A percentile compares a stretch with the other conserved stretches of the same genome.
Conservation (phyloP, 2,888 invertebrate species). For the Druceiella hillmani region DNA sequence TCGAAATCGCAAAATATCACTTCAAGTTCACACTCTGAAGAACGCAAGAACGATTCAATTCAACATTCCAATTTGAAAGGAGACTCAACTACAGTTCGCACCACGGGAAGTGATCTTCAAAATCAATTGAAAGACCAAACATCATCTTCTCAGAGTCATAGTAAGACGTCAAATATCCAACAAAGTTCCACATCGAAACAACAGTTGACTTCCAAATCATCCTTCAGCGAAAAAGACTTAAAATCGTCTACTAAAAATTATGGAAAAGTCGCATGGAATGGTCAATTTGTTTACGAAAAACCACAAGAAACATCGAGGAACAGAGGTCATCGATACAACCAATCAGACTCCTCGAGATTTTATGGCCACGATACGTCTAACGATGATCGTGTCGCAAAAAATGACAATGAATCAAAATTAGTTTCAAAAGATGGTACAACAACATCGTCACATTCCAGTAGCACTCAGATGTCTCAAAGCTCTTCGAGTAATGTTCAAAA, state of each 20-base stretch:
- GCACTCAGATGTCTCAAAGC: conserved; percentile 45
- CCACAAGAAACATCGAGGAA: conserved; percentile 31
- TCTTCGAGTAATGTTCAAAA: conserved; percentile 52
- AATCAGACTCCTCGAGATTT: conserved; percentile 37
- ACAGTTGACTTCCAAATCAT: too few species aligned
- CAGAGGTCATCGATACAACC: conserved; percentile 31
- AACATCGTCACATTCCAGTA: conserved; percentile 31
- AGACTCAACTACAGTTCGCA: too few species aligned
- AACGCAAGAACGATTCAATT: background rate
- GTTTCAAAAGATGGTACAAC: too few species aligned
- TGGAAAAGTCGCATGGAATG: conserved; percentile 13
- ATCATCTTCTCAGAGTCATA: too few species aligned
- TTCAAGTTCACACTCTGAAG: background rate
- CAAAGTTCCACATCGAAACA: too few species aligned
- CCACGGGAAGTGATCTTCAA: too few species aligned
- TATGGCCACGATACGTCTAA: conserved; percentile 33
- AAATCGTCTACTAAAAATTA: conserved; percentile 1
- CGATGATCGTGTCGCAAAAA: conserved; percentile 33
- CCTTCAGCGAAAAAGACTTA: background rate
- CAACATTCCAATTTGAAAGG: too few species aligned
- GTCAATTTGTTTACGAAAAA: conserved; percentile 32
- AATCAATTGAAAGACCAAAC: too few species aligned
- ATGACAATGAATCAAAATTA: too few species aligned
- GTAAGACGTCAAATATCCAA: too few species aligned
- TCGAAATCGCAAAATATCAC: conserved; percentile 23